Evolutionary conservation across 2,797 vertebrate genomes (phyloP), one percentile per base, ranked within the genome.

Genomic region (Melanotaenia boesemani): DNA sequence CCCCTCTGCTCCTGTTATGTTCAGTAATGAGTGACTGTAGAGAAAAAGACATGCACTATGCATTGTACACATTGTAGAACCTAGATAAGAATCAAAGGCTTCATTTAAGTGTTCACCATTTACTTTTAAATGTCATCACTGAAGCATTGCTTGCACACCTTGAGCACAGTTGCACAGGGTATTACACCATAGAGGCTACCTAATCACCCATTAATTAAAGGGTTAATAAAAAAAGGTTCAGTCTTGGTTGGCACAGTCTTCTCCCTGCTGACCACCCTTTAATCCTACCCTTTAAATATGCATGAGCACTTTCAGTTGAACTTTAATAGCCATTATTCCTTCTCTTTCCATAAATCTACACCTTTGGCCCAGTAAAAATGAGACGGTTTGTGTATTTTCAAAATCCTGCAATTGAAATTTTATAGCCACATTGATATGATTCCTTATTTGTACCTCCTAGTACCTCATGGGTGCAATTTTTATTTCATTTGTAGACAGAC

Each of bases 201-300:
- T 58, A 74, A n/a, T 30, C 67, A 60, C 39, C 63, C 77, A 83
- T 90, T 84, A 90, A 81, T 90, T 89, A 91, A 88, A 87, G 90
- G 90, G 91, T 93, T 94, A 91, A 93, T 92, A 86, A 79, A 69
- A 74, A 74, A 70, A 64, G 79, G 79, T 81, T 84, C 61, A 64
- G 67, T 78, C 67, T 69, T 62, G 32, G 74, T 74, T 69, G 73
- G 61, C 70, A 64, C 68, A 59, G 63, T 55, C 24, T 24, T 74
- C 74, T 83, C 72, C 64, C 83, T 74, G 67, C 67, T 63, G 63
- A 86, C 85, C 82, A 76, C 84, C 77, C 86, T 80, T 88, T 89
- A 86, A 93, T 91, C 84, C 85, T 67, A 48, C 69, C 55, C 65
- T 76, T 93, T 92, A 92, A 93, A 93, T 92, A 94, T 94, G 91